These are phyloP conservation scores for Acronicta psi DNA, from an alignment of 2,888 invertebrate species.

Conservation along the genomic window DNA sequence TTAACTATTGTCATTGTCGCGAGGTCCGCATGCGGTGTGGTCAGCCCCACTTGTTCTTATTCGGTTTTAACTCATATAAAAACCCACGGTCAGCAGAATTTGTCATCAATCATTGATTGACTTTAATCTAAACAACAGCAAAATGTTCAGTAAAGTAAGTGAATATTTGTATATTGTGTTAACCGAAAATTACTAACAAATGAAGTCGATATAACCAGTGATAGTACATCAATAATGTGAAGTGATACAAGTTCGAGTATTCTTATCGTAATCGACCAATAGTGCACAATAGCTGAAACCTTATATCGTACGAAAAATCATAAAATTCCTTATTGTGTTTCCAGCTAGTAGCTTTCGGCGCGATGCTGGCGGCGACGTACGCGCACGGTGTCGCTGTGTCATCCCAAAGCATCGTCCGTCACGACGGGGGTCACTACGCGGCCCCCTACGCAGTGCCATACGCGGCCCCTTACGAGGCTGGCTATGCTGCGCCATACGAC, in stretches of 20 bases:
- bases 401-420: constrained; percentile 78
- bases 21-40: constrained; percentile 70
- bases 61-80: constrained; percentile 78
- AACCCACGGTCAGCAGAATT: constrained; percentile 69
- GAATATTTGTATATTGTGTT: constrained; percentile 7
- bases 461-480: constrained; percentile 55
- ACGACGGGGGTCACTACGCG: constrained; percentile 67
- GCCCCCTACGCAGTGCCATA: constrained; percentile 67
- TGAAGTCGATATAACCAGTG: constrained; percentile 12
- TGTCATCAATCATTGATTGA: constrained; percentile 77
- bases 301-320: background rate
- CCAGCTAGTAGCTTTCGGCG: constrained; percentile 82
- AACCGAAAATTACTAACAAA: background rate
- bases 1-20: constrained; percentile 77
- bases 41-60: constrained; percentile 81
- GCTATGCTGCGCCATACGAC: constrained; percentile 55
- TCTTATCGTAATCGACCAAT: background rate
- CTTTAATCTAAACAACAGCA: constrained; percentile 68
- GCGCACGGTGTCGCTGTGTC: constrained; percentile 80
- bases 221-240: no score
- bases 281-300: background rate
- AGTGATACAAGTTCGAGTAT: constrained; percentile 1
- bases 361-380: constrained; percentile 80
- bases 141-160: constrained; percentile 85
- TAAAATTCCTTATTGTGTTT: constrained; percentile 31